Base-by-base conservation (phyloP, 2,888 invertebrate species). In the Mythimna impura region DNA sequence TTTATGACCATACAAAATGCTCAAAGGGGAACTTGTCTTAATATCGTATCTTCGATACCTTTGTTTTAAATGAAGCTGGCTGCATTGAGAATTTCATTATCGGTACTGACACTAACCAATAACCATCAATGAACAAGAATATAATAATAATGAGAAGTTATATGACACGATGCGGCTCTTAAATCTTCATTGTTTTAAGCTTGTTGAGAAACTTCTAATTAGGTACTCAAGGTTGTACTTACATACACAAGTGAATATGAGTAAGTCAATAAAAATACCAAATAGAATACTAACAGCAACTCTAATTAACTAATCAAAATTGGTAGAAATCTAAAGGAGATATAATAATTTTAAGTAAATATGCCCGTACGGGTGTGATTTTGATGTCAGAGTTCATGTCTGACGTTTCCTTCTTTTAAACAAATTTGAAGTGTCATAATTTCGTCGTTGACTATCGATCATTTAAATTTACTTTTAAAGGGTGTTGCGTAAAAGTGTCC, bases 1-100 rank as follows among this genome's bases (percentile, higher is more conserved):
- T 71, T 75, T 71, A 79, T 17, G 75, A 75, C 64, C 67, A 47
- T 65, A 40, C 64, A 17, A 61, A 75, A 75, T 70, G 20, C 8
- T 65, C 12, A 61, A 78, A 78, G 64, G 52, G 8, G 50, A 61
- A 30, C 75, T 70, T 30, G 52, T 64, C 61, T 79, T 61, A 50
- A 50, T 67, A 30, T 10, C 34, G 63, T 55, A 67, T 65, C 64
- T 75, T 74, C 50, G 43, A 66, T 52, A 60, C 63, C 34, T 61
- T 50, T 74, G 43, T 74, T 75, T 66, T 34, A 40, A 40, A 55
- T 4, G 47, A 20, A 34, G 30, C 55, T 50, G 20, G 1, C 7
- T 66, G 6, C 0, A 34, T 22, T 2, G 1, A 57, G 12, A 64
- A 61, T 57, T 57, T 75, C 52, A 78, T 78, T 70, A 70, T 40